A percentile compares a stretch with the other conserved stretches of the same genome.
Conservation (phyloP, 2,888 invertebrate genomes). For the Trichopoda pennipes region DNA sequence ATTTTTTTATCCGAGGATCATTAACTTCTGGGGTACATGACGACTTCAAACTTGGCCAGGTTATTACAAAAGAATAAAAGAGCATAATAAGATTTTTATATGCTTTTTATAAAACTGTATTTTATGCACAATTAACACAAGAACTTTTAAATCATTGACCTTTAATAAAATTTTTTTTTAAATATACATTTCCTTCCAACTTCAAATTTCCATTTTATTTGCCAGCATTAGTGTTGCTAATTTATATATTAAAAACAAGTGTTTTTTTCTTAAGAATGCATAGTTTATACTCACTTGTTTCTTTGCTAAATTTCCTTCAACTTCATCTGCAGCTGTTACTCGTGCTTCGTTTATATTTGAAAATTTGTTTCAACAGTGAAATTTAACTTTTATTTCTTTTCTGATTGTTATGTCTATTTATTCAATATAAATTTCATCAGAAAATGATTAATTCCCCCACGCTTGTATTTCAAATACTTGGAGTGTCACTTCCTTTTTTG, state of each 20-base stretch:
- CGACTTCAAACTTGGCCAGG: no score
- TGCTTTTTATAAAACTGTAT: background rate
- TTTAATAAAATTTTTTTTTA: no score
- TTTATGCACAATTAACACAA: constrained; percentile 22
- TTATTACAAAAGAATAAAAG: background rate
- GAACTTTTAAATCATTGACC: constrained; percentile 14
- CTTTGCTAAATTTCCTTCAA: no score
- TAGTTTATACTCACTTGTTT: no score
- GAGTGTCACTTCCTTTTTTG: constrained; percentile 54
- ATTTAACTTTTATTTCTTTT: constrained; percentile 20
- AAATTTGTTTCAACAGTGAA: constrained; percentile 12
- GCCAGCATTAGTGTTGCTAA: no score
- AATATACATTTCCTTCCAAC: no score
- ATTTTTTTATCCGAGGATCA: no score
- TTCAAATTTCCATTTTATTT: no score
- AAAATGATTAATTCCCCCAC: constrained; percentile 59
- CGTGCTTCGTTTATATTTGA: background rate
- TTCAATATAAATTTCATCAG: constrained; percentile 49
- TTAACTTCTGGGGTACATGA: no score
- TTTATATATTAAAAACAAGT: no score
- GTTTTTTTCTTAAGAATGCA: no score
- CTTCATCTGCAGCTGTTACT: background rate
- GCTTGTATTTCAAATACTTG: constrained; percentile 44
- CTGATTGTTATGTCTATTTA: constrained; percentile 12
- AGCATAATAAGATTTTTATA: background rate